Conservation (phyloP, 2,888 invertebrate genomes). For the Tyria jacobaeae region DNA sequence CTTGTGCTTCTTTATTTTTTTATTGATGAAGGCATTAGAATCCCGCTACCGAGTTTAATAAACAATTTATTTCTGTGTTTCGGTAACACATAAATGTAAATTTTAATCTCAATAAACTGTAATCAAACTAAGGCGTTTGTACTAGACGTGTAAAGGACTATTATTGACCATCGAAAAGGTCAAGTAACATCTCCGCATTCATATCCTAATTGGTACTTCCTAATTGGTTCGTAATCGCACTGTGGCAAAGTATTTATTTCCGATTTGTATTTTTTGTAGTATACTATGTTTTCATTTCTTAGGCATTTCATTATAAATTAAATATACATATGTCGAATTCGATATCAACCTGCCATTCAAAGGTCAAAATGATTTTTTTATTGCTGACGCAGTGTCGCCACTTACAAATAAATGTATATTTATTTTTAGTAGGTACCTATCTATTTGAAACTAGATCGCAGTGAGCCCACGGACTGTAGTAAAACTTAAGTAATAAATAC, state of each 20-base stretch:
- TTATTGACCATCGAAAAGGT: neutral
- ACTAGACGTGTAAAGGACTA: neutral
- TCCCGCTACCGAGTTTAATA: neutral
- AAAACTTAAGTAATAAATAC: slow-evolving; percentile 54
- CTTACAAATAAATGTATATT: neutral
- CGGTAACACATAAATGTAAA: too few relatives aligned
- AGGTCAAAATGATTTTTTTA: neutral
- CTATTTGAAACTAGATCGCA: slow-evolving; percentile 29
- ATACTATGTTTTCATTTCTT: neutral
- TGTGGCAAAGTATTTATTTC: neutral
- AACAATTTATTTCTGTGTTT: neutral
- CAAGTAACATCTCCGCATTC: neutral
- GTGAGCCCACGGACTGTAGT: slow-evolving; percentile 38
- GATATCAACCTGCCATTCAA: too few relatives aligned
- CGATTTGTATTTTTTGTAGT: neutral
- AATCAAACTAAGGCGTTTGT: neutral
- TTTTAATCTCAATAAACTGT: neutral
- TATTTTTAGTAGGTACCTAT: neutral
- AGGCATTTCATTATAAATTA: neutral
- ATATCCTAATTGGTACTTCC: neutral
- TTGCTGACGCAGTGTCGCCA: neutral
- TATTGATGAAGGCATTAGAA: neutral
- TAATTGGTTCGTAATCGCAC: neutral
- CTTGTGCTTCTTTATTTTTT: neutral
- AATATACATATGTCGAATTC: neutral